phyloP scores from a whole-genome alignment of 2,113 vertebrate genomes.

The Anthoscopus minutus region DNA sequence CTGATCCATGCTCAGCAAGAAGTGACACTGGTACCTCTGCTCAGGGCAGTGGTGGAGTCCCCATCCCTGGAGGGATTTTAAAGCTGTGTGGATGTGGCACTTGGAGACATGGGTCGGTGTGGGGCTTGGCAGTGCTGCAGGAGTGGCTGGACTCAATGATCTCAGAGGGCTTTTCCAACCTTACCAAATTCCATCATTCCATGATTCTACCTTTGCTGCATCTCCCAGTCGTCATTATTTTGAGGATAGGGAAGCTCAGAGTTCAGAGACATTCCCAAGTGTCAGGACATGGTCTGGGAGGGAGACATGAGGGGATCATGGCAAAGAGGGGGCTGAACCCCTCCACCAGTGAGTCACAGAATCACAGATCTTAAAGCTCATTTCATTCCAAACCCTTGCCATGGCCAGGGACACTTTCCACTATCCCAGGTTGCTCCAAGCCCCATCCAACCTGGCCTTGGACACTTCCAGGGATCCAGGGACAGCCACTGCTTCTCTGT shows the following conservation, averaged over 20 bases:
- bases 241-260: not conserved
- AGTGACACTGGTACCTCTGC: accelerated
- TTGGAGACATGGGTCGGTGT: not conserved
- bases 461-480: not conserved
- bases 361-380: not conserved
- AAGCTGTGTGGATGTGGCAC: not conserved
- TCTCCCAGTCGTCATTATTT: not conserved
- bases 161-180: not conserved
- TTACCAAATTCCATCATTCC: not conserved
- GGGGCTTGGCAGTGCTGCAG: not conserved
- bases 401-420: not conserved
- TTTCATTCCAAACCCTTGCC: not conserved
- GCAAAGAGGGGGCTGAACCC: not conserved
- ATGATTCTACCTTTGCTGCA: not conserved
- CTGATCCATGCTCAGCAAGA: not conserved
- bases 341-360: not conserved
- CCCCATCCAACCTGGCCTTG: accelerated
- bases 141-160: not conserved
- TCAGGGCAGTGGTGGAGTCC: not conserved
- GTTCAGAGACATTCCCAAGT: no score
- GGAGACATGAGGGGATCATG: accelerated
- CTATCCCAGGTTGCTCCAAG: accelerated
- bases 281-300: not conserved
- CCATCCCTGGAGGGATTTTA: not conserved
- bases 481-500: not conserved